Percentiles rank a stretch among this genome's conserved stretches.
phyloP scores from a whole-genome alignment of 1,140 invertebrate genomes.

The Drosophila murphyi region DNA sequence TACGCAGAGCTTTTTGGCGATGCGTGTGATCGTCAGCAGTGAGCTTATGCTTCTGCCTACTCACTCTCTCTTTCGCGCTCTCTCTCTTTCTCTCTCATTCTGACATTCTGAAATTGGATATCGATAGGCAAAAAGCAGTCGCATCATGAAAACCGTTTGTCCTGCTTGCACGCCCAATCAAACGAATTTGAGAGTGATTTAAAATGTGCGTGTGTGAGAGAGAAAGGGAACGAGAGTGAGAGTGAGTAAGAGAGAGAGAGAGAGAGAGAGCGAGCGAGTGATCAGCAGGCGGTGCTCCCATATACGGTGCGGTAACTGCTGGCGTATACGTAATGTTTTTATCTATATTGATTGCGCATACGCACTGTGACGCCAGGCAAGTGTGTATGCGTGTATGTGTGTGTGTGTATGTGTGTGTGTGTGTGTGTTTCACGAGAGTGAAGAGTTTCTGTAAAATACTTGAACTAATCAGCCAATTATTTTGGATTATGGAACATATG shows the following conservation, averaged over 20 bases:
- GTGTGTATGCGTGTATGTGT: background rate
- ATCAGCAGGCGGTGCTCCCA: slow-evolving; percentile 53
- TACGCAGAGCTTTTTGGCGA: background rate
- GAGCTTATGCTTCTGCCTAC: background rate
- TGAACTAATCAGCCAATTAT: slow-evolving; percentile 27
- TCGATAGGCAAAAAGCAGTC: slow-evolving; percentile 25
- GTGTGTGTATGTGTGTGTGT: background rate
- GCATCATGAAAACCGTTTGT: slow-evolving; percentile 1
- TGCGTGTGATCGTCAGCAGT: background rate
- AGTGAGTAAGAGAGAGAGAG: slow-evolving; percentile 5
- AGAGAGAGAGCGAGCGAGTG: background rate
- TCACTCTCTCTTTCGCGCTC: background rate
- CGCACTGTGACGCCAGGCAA: slow-evolving; percentile 51
- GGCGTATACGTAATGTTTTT: slow-evolving; percentile 73
- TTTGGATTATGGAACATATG: slow-evolving; percentile 44
- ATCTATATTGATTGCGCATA: slow-evolving; percentile 68
- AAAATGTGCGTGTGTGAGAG: background rate
- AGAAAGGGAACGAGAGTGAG: slow-evolving; percentile 18
- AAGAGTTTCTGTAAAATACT: slow-evolving; percentile 2
- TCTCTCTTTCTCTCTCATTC: background rate
- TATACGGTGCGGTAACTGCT: slow-evolving; percentile 66
- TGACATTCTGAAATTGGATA: slow-evolving; percentile 66
- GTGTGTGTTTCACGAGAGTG: background rate
- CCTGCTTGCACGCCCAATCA: slow-evolving; percentile 18
- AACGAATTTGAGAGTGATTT: background rate